Evolutionary conservation across 2,797 vertebrate genomes (phyloP).

Genomic region (Perodicticus potto): DNA sequence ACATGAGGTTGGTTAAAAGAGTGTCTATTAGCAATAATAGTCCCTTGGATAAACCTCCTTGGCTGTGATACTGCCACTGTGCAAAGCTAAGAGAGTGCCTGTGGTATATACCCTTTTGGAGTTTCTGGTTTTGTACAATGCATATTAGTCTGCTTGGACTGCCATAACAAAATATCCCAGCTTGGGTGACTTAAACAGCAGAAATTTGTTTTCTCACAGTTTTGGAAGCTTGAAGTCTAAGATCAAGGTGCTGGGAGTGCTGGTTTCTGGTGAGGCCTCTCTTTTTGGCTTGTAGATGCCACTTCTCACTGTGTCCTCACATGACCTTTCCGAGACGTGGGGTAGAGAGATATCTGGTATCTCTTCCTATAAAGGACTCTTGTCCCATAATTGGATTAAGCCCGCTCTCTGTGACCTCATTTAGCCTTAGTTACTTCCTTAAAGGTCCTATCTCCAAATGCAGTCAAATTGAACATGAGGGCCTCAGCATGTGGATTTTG

Average conservation of each 20-base stretch:
- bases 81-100: neutral
- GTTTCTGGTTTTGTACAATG: neutral
- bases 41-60: no score
- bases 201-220: no score
- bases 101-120: no score
- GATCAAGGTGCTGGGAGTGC: neutral
- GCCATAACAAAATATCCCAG: no score
- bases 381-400: neutral
- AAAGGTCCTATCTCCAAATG: no score
- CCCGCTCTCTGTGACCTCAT: neutral
- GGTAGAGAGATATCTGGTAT: neutral
- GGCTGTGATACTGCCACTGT: no score
- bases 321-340: neutral
- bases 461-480: no score
- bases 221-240: neutral
- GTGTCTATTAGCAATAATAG: neutral
- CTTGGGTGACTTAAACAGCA: no score
- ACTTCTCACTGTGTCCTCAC: neutral
- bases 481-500: neutral
- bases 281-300: neutral
- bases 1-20: neutral
- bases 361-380: neutral
- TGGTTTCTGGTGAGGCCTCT: neutral
- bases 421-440: neutral
- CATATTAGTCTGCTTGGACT: neutral